Conservation (phyloP, 2,113 vertebrate genomes). For the Fregetta grallaria region DNA sequence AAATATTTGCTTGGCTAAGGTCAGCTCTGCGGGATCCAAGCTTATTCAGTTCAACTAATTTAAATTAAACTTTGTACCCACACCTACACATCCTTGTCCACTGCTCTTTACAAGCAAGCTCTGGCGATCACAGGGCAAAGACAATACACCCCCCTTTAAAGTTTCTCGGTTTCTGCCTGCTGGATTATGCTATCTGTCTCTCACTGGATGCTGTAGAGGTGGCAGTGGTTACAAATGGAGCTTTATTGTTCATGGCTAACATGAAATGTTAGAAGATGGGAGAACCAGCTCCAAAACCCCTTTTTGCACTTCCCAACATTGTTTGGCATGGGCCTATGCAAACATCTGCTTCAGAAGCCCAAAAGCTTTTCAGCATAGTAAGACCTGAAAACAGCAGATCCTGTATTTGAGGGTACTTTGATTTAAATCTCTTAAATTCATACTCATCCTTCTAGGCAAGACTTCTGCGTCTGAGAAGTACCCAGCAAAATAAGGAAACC, state of each 20-base stretch:
- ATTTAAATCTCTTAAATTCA: not conserved
- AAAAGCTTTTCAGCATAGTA: not conserved
- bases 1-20: not conserved
- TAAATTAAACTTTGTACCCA: not conserved
- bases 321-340: not conserved
- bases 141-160: not conserved
- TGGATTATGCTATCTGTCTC: not conserved
- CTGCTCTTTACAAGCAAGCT: not conserved
- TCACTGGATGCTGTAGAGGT: not conserved
- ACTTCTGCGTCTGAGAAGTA: not conserved
- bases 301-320: not conserved
- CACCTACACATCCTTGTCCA: not conserved
- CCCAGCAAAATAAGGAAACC: not conserved
- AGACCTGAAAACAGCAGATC: not conserved
- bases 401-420: not conserved
- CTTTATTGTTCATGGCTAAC: not conserved
- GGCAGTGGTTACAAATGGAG: not conserved
- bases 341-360: not conserved
- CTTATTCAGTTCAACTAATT: not conserved
- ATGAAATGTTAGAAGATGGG: not conserved
- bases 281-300: not conserved
- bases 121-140: not conserved
- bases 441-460: not conserved
- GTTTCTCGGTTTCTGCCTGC: not conserved
- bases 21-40: not conserved